Percentiles rank a stretch among this genome's conserved stretches.
Evolutionary conservation across 2,797 vertebrate species (phyloP).

Genomic region (Eidolon dupreanum): DNA sequence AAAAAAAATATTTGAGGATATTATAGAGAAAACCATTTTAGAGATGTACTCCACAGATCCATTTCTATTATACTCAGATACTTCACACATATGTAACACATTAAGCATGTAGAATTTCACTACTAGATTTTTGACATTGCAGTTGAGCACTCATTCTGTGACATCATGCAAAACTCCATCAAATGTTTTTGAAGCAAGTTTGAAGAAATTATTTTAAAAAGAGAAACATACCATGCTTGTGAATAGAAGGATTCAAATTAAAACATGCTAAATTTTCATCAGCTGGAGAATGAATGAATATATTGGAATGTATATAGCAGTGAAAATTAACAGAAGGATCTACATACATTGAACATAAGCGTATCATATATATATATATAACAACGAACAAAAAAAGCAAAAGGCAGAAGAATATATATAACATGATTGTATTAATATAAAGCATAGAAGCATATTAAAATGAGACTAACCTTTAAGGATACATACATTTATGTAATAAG

Average conservation of each 20-base stretch:
- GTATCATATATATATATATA: background rate
- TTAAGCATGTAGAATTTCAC: background rate
- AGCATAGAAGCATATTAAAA: background rate
- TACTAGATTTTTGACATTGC: background rate
- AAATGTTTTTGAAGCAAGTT: background rate
- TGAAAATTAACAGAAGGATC: background rate
- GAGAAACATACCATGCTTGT: background rate
- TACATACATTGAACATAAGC: background rate
- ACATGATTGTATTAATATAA: background rate
- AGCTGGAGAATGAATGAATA: background rate
- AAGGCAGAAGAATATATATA: background rate
- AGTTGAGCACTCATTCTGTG: background rate
- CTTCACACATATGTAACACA: background rate
- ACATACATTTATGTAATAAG: background rate
- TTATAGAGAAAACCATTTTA: background rate
- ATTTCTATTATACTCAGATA: background rate
- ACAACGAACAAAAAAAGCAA: background rate
- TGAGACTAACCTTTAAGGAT: background rate
- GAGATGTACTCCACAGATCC: background rate
- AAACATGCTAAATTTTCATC: background rate
- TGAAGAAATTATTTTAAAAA: conserved; percentile 46
- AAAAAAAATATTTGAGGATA: background rate
- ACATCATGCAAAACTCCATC: background rate
- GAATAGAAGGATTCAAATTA: background rate
- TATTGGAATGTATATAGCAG: background rate